Base-by-base conservation (phyloP, 92 coral and sea anemone species). In the Heteractis magnifica region DNA sequence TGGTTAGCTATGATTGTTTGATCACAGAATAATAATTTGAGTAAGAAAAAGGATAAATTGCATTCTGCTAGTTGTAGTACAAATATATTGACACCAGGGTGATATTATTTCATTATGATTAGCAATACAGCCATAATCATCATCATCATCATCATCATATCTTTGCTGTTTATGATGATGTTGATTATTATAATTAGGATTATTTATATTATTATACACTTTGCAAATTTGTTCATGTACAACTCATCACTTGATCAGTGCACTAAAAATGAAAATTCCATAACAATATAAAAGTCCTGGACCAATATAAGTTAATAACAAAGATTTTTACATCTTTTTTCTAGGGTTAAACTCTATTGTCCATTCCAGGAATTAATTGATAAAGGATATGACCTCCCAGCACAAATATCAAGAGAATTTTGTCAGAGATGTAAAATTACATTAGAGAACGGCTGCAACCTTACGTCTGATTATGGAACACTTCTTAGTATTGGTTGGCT, bases 321-420 rank as follows among this genome's bases (percentile, higher is more conserved):
- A 34, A 34, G 44, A 34, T 34, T 34, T 34, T 34, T 34, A 34
- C 44, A 34, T 58, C 72, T 78, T 44, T 21, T 72, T 86, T 72
- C n/a, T 71, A 97, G 99, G 83, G 87, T 97, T 15, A 87, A 92
- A 56, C 88, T 97, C 4, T 97, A 94, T 75, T 83, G 88, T 51
- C 98, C 97, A 49, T 94, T 97, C 79, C 99, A 97, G 81, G 91
- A 87, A 60, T 89, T 97, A 3, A 76, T 83, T 65, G 99, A 97
- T 75, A 90, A 88, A 86, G 98, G 93, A 16, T 90, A 90, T 80
- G 74, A 90, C 78, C 82, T 94, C 34, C 93, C 95, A 23, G 85
- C 84, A 49, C 77, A 71, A 73, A 81, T 97, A 71, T 82, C 95
- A 58, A 77, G 85, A 53, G 95, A 89, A 72, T 97, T 91, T 72